Conservation (phyloP, 2,113 vertebrate species). For the Ceyx cyanopectus region DNA sequence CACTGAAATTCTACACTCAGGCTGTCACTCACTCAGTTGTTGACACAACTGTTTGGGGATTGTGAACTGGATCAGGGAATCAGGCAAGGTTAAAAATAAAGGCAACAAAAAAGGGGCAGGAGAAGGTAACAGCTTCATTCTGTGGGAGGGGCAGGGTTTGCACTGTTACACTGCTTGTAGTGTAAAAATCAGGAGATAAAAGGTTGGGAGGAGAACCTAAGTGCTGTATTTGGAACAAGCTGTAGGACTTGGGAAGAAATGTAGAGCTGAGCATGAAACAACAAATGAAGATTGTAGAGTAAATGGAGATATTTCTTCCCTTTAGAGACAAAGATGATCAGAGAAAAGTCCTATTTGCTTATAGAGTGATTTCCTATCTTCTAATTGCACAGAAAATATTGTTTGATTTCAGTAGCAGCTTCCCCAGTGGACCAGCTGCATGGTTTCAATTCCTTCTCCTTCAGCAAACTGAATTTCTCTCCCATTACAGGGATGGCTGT, state of each 20-base stretch:
- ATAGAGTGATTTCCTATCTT: not conserved
- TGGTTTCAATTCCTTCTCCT: not conserved
- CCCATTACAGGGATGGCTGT: not conserved
- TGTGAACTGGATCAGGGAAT: slow-evolving; percentile 29
- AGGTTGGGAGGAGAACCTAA: not conserved
- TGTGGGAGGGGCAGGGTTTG: not conserved
- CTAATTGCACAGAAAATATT: not conserved
- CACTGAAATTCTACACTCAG: slow-evolving; percentile 12
- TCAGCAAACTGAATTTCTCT: slow-evolving; percentile 8
- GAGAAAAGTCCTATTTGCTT: not conserved
- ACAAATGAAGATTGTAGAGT: not conserved
- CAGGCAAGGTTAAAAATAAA: slow-evolving; percentile 53
- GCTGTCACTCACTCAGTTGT: slow-evolving; percentile 21
- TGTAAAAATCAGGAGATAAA: not conserved
- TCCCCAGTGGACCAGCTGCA: not conserved
- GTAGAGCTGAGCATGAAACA: not conserved
- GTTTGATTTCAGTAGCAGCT: not conserved
- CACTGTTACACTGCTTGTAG: not conserved
- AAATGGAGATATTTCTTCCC: not conserved
- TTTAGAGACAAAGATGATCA: not conserved
- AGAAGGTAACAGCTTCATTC: not conserved
- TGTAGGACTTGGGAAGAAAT: not conserved
- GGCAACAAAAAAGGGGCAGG: not conserved
- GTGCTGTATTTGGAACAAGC: not conserved
- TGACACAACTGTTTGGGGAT: slow-evolving; percentile 31